Conservation (phyloP, 2,888 invertebrate genomes). For the Acrobasis repandana region DNA sequence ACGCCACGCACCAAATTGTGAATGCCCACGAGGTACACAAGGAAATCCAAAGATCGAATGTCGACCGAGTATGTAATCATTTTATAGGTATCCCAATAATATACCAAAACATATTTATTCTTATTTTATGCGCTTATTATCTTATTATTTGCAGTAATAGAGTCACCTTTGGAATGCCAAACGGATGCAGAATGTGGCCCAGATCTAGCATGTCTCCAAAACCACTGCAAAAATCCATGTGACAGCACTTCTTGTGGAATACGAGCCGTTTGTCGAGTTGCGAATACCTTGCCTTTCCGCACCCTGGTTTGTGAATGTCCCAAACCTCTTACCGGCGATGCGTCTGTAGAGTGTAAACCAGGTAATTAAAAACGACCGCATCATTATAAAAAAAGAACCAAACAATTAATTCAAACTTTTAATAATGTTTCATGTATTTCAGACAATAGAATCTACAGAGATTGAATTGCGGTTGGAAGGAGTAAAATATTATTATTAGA, state of each 20-base stretch:
- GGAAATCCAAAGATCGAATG: conserved; percentile 90
- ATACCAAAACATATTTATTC: conserved; percentile 6
- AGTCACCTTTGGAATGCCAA: conserved; percentile 85
- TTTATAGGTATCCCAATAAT: conserved; percentile 3
- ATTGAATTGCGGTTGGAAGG: conserved; percentile 24
- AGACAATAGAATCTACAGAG: conserved; percentile 26
- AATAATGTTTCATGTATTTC: conserved; percentile 22
- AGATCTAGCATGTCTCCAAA: conserved; percentile 91
- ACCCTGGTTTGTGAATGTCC: conserved; percentile 95
- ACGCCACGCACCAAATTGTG: conserved; percentile 89
- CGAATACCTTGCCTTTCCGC: conserved; percentile 92
- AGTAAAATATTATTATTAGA: conserved; percentile 4
- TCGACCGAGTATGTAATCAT: conserved; percentile 69
- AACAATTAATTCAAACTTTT: conserved; percentile 8
- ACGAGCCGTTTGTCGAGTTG: conserved; percentile 92
- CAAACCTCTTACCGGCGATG: conserved; percentile 92
- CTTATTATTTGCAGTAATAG: conserved; percentile 32
- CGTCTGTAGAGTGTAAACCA: conserved; percentile 91
- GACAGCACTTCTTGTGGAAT: conserved; percentile 89
- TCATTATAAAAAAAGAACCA: background rate
- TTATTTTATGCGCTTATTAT: no score
- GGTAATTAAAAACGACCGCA: conserved; percentile 80
- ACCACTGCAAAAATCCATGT: conserved; percentile 92
- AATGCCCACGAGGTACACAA: conserved; percentile 91
- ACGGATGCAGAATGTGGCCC: conserved; percentile 93